Evolutionary conservation across 2,797 vertebrate species (phyloP), one percentile per base, ranked within the genome.

Genomic region (Anabas testudineus): DNA sequence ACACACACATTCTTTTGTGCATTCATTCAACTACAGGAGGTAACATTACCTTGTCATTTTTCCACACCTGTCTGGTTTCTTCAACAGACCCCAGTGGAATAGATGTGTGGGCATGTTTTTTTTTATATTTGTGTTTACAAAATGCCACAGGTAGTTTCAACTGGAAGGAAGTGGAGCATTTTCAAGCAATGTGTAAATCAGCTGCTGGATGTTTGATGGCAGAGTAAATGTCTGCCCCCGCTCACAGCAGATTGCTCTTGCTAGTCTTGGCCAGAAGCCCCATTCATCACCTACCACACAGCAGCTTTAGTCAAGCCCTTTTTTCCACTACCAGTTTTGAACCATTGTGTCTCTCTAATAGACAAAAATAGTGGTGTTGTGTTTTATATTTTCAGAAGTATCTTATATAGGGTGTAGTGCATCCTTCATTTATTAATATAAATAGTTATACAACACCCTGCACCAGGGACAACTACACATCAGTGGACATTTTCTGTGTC

Each of bases 221-320:
- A 74, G 82, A 88, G 87, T 87, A 85, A 90, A 89, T 73, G 76
- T 85, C 77, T 75, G 53, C 57, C 73, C 39, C 72, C 47, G 55
- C 76, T 87, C 87, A 74, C 85, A 86, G 81, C 86, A 74, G 82
- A 91, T 85, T 84, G 88, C 85, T 86, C 85, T 76, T 54, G 74
- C 82, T 70, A 51, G 69, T 74, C 37, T 89, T 75, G 85, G 90
- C 91, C 90, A 83, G 80, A 76, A 68, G 88, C 82, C 84, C 79
- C 83, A 91, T 91, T 91, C 84, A 91, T 87, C 86, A 83, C 62
- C 67, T 65, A 24, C 72, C 64, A 77, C 48, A 82, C 45, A 74
- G 72, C 78, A 67, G 81, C 88, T 80, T 87, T 77, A 78, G 88
- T 86, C 73, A 51, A 63, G 26, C 19, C 49, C 60, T 28, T 70